Evolutionary conservation across 1,140 invertebrate genomes (phyloP).

Genomic region (Cylas formicarius): DNA sequence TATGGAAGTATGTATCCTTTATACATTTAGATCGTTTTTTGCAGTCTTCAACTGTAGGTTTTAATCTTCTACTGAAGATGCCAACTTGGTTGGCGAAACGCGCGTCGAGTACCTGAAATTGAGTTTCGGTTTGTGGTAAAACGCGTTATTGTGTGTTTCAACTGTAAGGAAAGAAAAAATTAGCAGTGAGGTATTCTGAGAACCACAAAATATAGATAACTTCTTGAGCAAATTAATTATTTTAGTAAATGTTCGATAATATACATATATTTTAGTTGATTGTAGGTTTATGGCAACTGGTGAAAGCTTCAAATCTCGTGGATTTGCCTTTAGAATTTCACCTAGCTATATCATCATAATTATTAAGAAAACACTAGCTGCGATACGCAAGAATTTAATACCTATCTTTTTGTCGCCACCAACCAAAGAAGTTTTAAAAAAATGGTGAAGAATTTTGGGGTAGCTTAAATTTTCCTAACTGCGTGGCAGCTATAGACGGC

Average conservation of each 20-base stretch:
- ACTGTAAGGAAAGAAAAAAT: no score
- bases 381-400: conserved; percentile 16
- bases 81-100: no score
- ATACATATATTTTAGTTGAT: conserved; percentile 11
- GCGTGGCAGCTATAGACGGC: conserved; percentile 30
- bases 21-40: conserved; percentile 16
- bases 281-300: conserved; percentile 14
- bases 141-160: no score
- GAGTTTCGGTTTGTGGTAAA: no score
- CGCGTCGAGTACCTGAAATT: no score
- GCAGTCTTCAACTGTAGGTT: conserved; percentile 11
- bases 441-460: conserved; percentile 16
- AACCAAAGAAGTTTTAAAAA: conserved; percentile 14
- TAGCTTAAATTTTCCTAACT: conserved; percentile 21
- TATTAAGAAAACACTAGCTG: conserved; percentile 11
- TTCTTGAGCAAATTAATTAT: no score
- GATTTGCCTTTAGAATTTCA: conserved; percentile 15
- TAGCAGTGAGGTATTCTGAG: no score
- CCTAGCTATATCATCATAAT: conserved; percentile 8
- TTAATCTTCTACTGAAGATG: no score
- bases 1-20: conserved; percentile 14
- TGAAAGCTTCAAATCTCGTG: conserved; percentile 12
- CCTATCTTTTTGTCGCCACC: conserved; percentile 6
- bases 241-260: no score
- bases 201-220: no score